Evolutionary conservation across 2,113 vertebrate genomes (phyloP), one percentile per base, ranked within the genome.

Genomic region (Tupaia chinensis): DNA sequence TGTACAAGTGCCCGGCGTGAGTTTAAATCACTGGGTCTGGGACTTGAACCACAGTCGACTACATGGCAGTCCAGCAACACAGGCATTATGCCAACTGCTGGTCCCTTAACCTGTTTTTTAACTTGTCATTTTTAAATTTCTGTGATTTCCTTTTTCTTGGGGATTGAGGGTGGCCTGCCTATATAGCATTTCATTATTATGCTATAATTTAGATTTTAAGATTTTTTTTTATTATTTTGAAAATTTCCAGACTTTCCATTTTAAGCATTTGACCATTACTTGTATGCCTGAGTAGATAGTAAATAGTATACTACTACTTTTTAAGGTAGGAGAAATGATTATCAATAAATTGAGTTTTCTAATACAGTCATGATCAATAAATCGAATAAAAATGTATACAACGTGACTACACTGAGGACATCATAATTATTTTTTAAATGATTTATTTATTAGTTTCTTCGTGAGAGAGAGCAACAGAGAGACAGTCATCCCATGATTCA

Each of bases 301-400:
- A 56, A 3, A 79, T 91, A 93, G 65, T 1, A 10, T 14, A 12
- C 2, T 69, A 29, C 13, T 74, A 22, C 23, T 17, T 66, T 91
- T 53, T 76, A 29, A 80, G 10, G 22, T 7, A 76, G 80, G 16
- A 91, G 10, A 89, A 97, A 86, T 79, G 2, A 72, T 70, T 81
- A 27, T 11, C 76, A 90, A 69, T 11, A 80, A 90, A 69, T 58
- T 81, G 5, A 91, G 74, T 29, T 61, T 86, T 92, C 84, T 91
- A 78, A 78, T 81, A 53, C 15, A 82, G 5, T 8, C 83, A 60
- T 0, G 69, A 79, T 54, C 23, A 86, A 2, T 68, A 61, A 66
- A 76, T 82, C 65, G 73, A 82, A 86, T 80, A 87, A 20, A 91
- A 60, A 19, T 73, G 0, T 58, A 80, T 77, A 83, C 63, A 66